Evolutionary conservation across 1,140 invertebrate species (phyloP), one percentile per base, ranked within the genome.

Genomic region (Polyergus mexicanus): DNA sequence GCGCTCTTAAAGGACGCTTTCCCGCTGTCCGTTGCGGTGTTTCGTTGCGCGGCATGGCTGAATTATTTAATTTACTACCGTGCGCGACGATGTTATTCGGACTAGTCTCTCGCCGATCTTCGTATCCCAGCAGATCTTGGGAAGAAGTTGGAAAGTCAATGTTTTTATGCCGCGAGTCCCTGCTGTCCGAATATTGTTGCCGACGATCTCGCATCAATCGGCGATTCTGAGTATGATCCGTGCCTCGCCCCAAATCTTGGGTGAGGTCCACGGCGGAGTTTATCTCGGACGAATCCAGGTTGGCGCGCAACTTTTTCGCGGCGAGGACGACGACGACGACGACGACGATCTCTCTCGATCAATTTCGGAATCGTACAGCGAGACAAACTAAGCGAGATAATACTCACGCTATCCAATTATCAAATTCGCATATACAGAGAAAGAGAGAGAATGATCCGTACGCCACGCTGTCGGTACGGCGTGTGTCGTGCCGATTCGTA

Each of bases 1-100:
- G 94, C 75, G 97, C 96, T 60, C 97, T 96, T 90, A 97, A 92
- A 0, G 97, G 97, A 19, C 97, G 96, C 94, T 97, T 98, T 62
- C 97, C 97, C 88, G 94, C 22, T 2, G 4, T 91, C 8, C 92
- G 76, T 11, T 44, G 41, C 0, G 93, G 90, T 28, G 92, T 81
- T 38, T 92, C 86, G 54, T 54, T 75, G 0, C 75, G 60, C 6
- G 75, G 41, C 41, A 65, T 32, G 3, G 3, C 32, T 32, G 32
- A 32, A 32, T 32, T 32, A 32, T 32, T 32, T 32, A 32, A 32
- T 32, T 32, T 32, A 32, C 3, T 32, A 32, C 32, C 32, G 2
- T 32, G 32, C 3, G 32, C 3, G 32, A 32, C 3, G 32, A 32
- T 32, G 32, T 32, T 32, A 32, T 32, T 32, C 32, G 32, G 3